Conservation (phyloP, 2,888 invertebrate species). For the Tiliacea citrago region DNA sequence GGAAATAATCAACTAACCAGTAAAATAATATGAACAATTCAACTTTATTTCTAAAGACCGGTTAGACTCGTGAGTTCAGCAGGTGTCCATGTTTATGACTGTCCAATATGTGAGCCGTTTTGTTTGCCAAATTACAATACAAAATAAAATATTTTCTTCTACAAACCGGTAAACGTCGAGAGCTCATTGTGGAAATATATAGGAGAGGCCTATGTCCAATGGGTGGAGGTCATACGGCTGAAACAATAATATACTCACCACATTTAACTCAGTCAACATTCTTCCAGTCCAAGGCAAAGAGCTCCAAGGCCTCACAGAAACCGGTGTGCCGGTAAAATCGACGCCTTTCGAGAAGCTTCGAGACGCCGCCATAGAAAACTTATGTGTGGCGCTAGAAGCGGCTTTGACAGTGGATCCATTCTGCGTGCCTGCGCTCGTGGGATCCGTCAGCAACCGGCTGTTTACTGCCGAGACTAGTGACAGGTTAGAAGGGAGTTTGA, state of each 20-base stretch:
- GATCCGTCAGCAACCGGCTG: slow-evolving; percentile 98
- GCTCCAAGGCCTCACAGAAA: slow-evolving; percentile 89
- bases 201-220: slow-evolving; percentile 25
- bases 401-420: slow-evolving; percentile 97
- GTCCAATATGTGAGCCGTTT: background rate
- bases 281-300: slow-evolving; percentile 92
- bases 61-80: background rate
- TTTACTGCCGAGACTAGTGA: slow-evolving; percentile 98
- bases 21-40: no score
- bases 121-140: background rate
- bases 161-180: background rate
- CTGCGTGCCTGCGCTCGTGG: slow-evolving; percentile 98
- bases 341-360: slow-evolving; percentile 97
- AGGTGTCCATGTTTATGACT: background rate
- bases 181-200: background rate
- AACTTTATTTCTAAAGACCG: background rate
- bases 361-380: slow-evolving; percentile 98
- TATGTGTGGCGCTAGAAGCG: slow-evolving; percentile 98
- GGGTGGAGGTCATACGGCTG: slow-evolving; percentile 5
- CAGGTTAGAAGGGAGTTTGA: slow-evolving; percentile 87
- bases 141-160: background rate
- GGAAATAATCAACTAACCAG: background rate
- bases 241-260: background rate
- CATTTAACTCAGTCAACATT: slow-evolving; percentile 16
- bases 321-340: slow-evolving; percentile 87